These are phyloP conservation scores for Gymnoscopelus microlampas DNA, from an alignment of 2,797 vertebrate genomes.

Conservation along the genomic window DNA sequence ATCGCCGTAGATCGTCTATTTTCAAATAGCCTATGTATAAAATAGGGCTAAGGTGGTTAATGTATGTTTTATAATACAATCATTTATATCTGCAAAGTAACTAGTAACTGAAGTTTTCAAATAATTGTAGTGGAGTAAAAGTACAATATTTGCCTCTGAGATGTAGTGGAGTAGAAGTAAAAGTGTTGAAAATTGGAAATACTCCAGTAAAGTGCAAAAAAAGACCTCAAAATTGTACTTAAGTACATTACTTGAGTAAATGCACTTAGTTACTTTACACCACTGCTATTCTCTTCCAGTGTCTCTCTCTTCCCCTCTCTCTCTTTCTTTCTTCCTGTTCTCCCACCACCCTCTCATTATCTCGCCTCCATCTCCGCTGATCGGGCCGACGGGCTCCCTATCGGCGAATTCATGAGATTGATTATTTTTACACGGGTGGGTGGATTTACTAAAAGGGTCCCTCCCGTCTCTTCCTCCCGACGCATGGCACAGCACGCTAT, in stretches of 20 bases:
- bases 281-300: constrained; percentile 24
- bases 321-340: constrained; percentile 29
- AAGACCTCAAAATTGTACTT: no score
- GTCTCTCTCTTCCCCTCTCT: constrained; percentile 25
- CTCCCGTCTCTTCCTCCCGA: not conserved
- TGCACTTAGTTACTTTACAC: no score
- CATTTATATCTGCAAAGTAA: no score
- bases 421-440: constrained; percentile 68
- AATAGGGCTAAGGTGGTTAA: no score
- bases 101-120: no score
- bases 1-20: no score
- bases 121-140: not conserved
- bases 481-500: constrained; percentile 28
- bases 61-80: no score
- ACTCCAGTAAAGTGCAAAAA: no score
- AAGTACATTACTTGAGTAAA: no score
- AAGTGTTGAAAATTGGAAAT: no score
- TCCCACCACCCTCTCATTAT: constrained; percentile 57
- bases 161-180: not conserved
- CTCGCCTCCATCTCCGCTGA: constrained; percentile 55
- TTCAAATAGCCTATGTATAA: no score
- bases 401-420: constrained; percentile 74
- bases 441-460: constrained; percentile 56
- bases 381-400: constrained; percentile 61
- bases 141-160: no score